These are phyloP conservation scores for Pteria penguin DNA, from an alignment of 2,888 invertebrate genomes.

Conservation along the genomic window DNA sequence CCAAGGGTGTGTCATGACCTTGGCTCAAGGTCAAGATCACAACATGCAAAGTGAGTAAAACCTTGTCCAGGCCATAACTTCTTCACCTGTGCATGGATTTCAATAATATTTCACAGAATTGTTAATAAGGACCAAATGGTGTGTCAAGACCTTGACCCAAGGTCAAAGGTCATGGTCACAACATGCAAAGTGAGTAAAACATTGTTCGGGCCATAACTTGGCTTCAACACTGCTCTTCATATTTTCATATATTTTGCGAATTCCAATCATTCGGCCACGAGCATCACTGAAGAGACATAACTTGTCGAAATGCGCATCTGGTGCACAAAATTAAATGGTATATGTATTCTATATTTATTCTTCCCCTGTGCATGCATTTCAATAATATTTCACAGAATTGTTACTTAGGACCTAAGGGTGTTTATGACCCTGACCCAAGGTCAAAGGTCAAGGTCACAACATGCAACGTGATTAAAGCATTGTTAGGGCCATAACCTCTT, in stretches of 20 bases:
- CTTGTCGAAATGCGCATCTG: too few relatives aligned
- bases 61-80: background rate
- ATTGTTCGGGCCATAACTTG: too few relatives aligned
- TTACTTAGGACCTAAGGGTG: background rate
- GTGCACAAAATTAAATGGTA: too few relatives aligned
- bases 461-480: background rate
- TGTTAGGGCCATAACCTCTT: background rate
- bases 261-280: too few relatives aligned
- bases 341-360: background rate
- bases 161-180: too few relatives aligned
- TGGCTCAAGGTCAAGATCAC: background rate
- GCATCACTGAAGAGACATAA: too few relatives aligned
- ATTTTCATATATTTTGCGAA: too few relatives aligned
- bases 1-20: background rate
- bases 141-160: background rate
- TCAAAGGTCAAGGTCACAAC: background rate
- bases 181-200: too few relatives aligned
- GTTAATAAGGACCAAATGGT: background rate
- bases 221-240: too few relatives aligned
- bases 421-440: background rate
- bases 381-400: background rate
- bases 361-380: background rate
- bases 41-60: too few relatives aligned
- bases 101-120: background rate
- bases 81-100: background rate